Conservation (phyloP, 2,888 invertebrate species). For the Tuta absoluta region DNA sequence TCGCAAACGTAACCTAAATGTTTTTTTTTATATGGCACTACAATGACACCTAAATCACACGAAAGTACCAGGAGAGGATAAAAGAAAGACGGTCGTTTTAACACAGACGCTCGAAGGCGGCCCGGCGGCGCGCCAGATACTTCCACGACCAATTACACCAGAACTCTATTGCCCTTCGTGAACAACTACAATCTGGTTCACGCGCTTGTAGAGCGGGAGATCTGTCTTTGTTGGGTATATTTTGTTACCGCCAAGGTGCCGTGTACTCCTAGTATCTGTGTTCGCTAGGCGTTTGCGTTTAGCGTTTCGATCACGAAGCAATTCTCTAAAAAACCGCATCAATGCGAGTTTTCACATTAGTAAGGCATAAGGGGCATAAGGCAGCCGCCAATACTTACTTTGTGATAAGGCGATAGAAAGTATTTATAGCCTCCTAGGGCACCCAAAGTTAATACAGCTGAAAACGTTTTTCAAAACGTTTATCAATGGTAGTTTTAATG, state of each 20-base stretch:
- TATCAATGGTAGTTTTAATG: too few species aligned
- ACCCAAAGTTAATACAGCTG: too few species aligned
- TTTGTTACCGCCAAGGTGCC: constrained; percentile 51
- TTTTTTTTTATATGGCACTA: constrained; percentile 26
- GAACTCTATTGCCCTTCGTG: constrained; percentile 62
- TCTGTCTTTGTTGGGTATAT: constrained; percentile 53
- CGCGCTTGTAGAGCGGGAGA: constrained; percentile 44
- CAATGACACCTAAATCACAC: constrained; percentile 56
- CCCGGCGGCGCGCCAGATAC: constrained; percentile 71
- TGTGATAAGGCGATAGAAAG: too few species aligned
- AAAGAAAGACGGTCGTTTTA: constrained; percentile 63
- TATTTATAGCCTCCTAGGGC: too few species aligned
- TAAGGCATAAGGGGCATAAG: too few species aligned
- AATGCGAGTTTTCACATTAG: neutral
- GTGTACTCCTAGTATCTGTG: constrained; percentile 66
- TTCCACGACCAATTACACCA: constrained; percentile 67
- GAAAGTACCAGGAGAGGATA: constrained; percentile 71
- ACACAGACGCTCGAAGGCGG: constrained; percentile 70
- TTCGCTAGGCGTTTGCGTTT: constrained; percentile 50
- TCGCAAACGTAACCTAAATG: neutral
- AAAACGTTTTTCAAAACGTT: too few species aligned
- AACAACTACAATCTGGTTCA: constrained; percentile 37
- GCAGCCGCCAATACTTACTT: too few species aligned
- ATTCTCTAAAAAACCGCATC: neutral
- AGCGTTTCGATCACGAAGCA: constrained; percentile 30